Evolutionary conservation across 2,888 invertebrate genomes (phyloP), one percentile per base, ranked within the genome.

Genomic region (Aradus depressus): DNA sequence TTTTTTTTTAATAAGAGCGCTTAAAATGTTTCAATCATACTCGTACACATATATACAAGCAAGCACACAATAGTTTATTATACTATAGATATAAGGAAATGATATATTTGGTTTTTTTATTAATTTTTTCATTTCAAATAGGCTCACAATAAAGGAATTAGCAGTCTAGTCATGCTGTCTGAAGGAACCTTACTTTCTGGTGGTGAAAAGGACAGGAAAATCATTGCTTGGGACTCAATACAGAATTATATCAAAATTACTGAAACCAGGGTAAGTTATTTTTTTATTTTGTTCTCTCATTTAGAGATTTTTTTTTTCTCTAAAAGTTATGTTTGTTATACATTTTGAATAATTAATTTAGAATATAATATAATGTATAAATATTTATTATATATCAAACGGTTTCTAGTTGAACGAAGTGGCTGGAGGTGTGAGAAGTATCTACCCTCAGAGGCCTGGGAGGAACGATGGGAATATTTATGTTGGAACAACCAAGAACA

Each of bases 111-210:
- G 18, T 14, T 23, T 42, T 12, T 37, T 1, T 8, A 35, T 4
- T 25, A 2, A 18, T 39, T 10, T 34, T 66, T 34, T n/a, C n/a
- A n/a, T n/a, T n/a, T n/a, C n/a, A n/a, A n/a, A n/a, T 63, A 79
- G 75, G 84, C 87, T 0, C 89, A 89, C 64, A 85, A 83, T 59
- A 88, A 88, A 67, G 85, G 88, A 25, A 87, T 91, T 34, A 86
- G 87, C 59, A 84, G 87, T 1, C 68, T 92, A 51, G 80, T 88
- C 43, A 85, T 91, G 85, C 71, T 92, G 42, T 86, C 86, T 0
- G 92, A 92, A 68, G 91, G 91, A 0, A 91, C 91, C 0, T 67
- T 93, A 8, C 73, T 93, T 39, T 90, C 91, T 0, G 91, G 91
- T 0, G 91, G 91, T 0, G 91, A 90, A 63, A 87, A 86, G 62